These are phyloP conservation scores for Hoplodrina blanda DNA, from an alignment of 2,888 invertebrate species.

Conservation along the genomic window DNA sequence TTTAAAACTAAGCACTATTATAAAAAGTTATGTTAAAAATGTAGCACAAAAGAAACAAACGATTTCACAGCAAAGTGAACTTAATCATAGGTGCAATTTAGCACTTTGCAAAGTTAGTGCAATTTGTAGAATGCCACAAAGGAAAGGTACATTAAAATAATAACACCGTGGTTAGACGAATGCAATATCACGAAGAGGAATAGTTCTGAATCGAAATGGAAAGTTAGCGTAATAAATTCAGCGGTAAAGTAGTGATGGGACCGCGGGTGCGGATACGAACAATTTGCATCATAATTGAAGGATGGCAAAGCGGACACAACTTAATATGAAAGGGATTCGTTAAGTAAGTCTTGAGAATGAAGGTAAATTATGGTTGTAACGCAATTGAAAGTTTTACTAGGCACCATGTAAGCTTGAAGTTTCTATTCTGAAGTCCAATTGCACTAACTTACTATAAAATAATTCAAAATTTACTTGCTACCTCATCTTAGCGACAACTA, in stretches of 20 bases:
- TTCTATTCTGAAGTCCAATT: not conserved
- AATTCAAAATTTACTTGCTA: no score
- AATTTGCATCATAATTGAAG: conserved; percentile 31
- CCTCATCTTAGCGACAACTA: no score
- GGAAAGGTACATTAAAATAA: conserved; percentile 44
- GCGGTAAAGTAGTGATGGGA: conserved; percentile 52
- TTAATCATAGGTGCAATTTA: conserved; percentile 51
- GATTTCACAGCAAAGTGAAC: conserved; percentile 44
- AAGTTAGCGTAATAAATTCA: conserved; percentile 56
- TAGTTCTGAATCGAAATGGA: conserved; percentile 46
- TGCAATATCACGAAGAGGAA: conserved; percentile 42
- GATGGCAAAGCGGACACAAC: conserved; percentile 29
- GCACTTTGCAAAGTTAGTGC: conserved; percentile 37
- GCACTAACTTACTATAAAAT: no score
- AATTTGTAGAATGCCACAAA: conserved; percentile 32
- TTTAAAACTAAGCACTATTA: not conserved
- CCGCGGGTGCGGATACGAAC: conserved; percentile 29
- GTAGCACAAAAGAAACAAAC: conserved; percentile 32
- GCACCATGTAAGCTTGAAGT: not conserved
- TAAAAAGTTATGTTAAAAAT: conserved; percentile 3
- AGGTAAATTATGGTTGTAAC: conserved; percentile 1
- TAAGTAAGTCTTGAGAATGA: not conserved
- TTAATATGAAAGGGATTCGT: conserved; percentile 26
- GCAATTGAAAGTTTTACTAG: conserved; percentile 12
- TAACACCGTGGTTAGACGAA: conserved; percentile 39